A percentile compares a stretch with the other conserved stretches of the same genome.
Conservation (phyloP, 2,888 invertebrate species). For the Ichneumon xanthorius region DNA sequence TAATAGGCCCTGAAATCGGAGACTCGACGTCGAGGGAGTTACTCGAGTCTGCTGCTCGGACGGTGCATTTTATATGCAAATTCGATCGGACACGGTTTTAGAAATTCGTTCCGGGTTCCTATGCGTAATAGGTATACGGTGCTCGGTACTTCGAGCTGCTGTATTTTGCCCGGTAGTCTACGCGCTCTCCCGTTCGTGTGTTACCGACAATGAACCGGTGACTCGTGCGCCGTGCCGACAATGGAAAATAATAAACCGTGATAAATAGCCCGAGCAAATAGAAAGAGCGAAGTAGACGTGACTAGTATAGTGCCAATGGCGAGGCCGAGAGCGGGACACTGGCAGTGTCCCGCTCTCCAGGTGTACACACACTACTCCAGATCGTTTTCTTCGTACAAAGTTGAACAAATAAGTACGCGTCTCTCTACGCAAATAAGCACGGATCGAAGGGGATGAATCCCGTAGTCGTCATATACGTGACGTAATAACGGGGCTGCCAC, state of each 20-base stretch:
- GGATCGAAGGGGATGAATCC: constrained; percentile 53
- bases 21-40: constrained; percentile 69
- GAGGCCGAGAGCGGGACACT: background rate
- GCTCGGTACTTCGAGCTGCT: constrained; percentile 31
- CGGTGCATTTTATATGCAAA: constrained; percentile 80
- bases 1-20: constrained; percentile 81
- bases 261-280: constrained; percentile 84
- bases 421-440: constrained; percentile 52
- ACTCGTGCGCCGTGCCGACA: constrained; percentile 78
- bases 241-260: constrained; percentile 85
- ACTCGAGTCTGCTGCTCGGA: constrained; percentile 10
- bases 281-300: constrained; percentile 55
- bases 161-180: constrained; percentile 35
- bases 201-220: constrained; percentile 77
- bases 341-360: constrained; percentile 49
- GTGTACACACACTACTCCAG: constrained; percentile 51
- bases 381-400: constrained; percentile 25
- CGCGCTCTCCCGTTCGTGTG: background rate
- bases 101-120: constrained; percentile 69
- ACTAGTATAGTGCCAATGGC: constrained; percentile 21
- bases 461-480: constrained; percentile 50
- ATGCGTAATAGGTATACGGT: constrained; percentile 69
- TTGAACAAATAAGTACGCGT: constrained; percentile 55
- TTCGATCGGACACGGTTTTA: constrained; percentile 84
- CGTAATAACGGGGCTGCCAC: constrained; percentile 46